A percentile compares a stretch with the other conserved stretches of the same genome.
phyloP scores from a whole-genome alignment of 2,797 vertebrate species.

The Macroramphosus scolopax region DNA sequence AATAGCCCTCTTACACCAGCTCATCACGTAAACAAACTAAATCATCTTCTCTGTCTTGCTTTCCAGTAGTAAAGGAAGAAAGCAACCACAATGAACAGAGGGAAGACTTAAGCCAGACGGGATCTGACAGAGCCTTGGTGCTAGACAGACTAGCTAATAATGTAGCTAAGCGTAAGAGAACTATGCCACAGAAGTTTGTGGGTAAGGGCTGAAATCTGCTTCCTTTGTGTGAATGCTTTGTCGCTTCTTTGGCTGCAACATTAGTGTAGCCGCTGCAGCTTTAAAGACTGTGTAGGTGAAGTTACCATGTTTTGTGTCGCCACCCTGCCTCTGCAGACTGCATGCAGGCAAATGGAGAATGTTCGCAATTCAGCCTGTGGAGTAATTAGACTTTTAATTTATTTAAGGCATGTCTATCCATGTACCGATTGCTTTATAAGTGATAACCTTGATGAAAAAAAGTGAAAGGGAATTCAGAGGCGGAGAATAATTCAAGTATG shows the following conservation, averaged over 20 bases:
- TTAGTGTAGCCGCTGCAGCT: constrained; percentile 22
- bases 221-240: constrained; percentile 72
- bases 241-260: constrained; percentile 22
- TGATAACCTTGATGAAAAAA: too few relatives aligned
- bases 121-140: constrained; percentile 95
- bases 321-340: constrained; percentile 44
- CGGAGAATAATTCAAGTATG: too few relatives aligned
- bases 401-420: background rate
- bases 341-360: constrained; percentile 23
- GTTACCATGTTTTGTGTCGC: too few relatives aligned
- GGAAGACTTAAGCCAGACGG: constrained; percentile 97
- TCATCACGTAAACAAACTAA: constrained; percentile 53
- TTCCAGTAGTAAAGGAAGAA: constrained; percentile 98
- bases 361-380: too few relatives aligned
- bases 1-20: constrained; percentile 7
- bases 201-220: constrained; percentile 97
- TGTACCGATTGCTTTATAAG: too few relatives aligned
- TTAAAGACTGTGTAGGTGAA: constrained; percentile 15
- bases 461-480: too few relatives aligned
- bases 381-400: constrained; percentile 17
- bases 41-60: constrained; percentile 82
- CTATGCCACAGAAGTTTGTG: constrained; percentile 99
- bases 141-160: constrained; percentile 99
- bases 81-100: constrained; percentile 96
- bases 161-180: constrained; percentile 99